Base-by-base conservation (phyloP, 2,888 invertebrate species). In the Eudemis profundana region DNA sequence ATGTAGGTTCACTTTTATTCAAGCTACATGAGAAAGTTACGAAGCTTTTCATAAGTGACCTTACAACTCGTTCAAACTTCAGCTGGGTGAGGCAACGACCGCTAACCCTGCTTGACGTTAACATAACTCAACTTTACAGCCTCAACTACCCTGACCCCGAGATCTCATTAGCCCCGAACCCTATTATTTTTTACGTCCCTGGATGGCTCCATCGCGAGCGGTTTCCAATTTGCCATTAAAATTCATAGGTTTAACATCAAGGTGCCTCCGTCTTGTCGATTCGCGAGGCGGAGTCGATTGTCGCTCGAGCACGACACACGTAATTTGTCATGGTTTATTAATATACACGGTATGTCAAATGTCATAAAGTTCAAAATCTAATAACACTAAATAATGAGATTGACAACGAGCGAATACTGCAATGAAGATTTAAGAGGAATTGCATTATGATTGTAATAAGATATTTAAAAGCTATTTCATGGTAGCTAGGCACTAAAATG, bases 211-310 rank as follows among this genome's bases (percentile, higher is more conserved):
- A 27, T 54, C 15, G 19, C 54, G 54, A 42, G 33, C 27, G 42
- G 42, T 63, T 63, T 63, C 50, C 63, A 57, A 63, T 63, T 63
- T 63, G 42, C 42, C 49, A 63, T 63, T 63, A 63, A 63, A 63
- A 63, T 57, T 63, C 63, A 63, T 63, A 57, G 56, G 53, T 40
- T 27, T 27, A 40, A 23, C 40, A 42, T 14, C 54, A 12, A 15
- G 17, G 7, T 10, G 54, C 54, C 40, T 54, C 54, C 54, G 38
- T 12, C 12, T 38, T 46, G 21, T 12, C 17, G 15, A n/a, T 7
- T 7, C 51, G 50, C n/a, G 15, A 27, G 27, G 27, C 14, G 15
- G n/a, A 15, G n/a, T 27, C 27, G 27, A 27, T 27, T 27, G 27
- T 27, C 27, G 27, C 27, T 27, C 33, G 8, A 2, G 0, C 33